Base-by-base conservation (phyloP, 1,140 invertebrate genomes). In the Philotrypesis tridentata region DNA sequence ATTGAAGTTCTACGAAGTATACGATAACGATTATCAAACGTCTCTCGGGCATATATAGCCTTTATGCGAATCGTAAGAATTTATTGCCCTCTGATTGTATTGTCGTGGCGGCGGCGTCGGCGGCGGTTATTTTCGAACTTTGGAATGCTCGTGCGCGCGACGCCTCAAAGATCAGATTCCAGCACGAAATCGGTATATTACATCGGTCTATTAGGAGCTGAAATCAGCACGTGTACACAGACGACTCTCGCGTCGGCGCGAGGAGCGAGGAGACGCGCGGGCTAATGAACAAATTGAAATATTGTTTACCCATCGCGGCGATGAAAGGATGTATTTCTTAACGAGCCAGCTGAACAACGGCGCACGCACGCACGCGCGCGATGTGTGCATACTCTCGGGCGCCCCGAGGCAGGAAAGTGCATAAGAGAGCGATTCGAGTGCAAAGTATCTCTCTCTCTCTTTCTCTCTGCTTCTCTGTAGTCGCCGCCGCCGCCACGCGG, bases 11-110 rank as follows among this genome's bases (percentile, higher is more conserved):
- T 37, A 27, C n/a, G 33, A 21, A 29, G n/a, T n/a, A 67, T 43
- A 63, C 37, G 71, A 70, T 87, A 87, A 84, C 83, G 21, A 55
- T 55, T 55, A 55, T 55, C 21, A 55, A 55, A 55, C 48, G 48
- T 55, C 17, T 21, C 48, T 55, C 21, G 1, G n/a, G n/a, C n/a
- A n/a, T n/a, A n/a, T n/a, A n/a, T n/a, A n/a, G 14, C 48, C 17
- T 6, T 37, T 37, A 37, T 17, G 5, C 21, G 21, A 40, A 40
- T 40, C 37, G 9, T 40, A n/a, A 11, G 17, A 55, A 55, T 6
- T n/a, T 21, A 55, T 55, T 17, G 5, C 48, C n/a, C 48, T 14
- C n/a, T 7, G 6, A 6, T 55, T 21, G 17, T 21, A n/a, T n/a
- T n/a, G n/a, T n/a, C n/a, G n/a, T n/a, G n/a, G n/a, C n/a, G n/a